Conservation (phyloP, 2,797 vertebrate genomes). For the Artibeus lituratus region DNA sequence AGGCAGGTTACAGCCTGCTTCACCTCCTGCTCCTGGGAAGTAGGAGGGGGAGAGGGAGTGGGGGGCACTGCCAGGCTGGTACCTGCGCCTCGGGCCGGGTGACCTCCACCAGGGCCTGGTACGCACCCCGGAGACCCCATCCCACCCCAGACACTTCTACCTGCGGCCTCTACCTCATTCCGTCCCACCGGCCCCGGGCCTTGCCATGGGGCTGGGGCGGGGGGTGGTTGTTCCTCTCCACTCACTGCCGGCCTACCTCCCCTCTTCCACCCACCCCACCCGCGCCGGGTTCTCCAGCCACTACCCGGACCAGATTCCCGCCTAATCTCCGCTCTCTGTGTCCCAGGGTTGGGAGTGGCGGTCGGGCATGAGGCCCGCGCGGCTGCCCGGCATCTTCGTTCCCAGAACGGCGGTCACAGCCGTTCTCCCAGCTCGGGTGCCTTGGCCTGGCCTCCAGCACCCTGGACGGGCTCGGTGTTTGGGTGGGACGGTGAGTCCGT, state of each 20-base stretch:
- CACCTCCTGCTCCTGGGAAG: background rate
- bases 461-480: accelerated
- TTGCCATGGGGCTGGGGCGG: too few species aligned
- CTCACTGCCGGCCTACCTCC: accelerated
- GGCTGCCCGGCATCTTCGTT: accelerated
- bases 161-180: background rate
- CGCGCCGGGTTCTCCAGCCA: background rate
- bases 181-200: background rate
- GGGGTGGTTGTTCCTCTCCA: background rate
- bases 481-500: background rate
- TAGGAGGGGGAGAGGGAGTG: too few species aligned
- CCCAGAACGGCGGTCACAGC: too few species aligned
- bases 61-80: background rate
- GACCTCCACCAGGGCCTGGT: background rate
- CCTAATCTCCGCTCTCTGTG: background rate
- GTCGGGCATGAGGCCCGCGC: accelerated
- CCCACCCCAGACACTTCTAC: too few species aligned
- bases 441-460: background rate
- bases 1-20: background rate
- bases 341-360: background rate
- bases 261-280: background rate
- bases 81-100: background rate
- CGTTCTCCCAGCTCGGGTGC: accelerated
- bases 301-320: accelerated
- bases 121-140: too few species aligned